Conservation (phyloP, 2,113 vertebrate genomes). For the Apteryx owenii region DNA sequence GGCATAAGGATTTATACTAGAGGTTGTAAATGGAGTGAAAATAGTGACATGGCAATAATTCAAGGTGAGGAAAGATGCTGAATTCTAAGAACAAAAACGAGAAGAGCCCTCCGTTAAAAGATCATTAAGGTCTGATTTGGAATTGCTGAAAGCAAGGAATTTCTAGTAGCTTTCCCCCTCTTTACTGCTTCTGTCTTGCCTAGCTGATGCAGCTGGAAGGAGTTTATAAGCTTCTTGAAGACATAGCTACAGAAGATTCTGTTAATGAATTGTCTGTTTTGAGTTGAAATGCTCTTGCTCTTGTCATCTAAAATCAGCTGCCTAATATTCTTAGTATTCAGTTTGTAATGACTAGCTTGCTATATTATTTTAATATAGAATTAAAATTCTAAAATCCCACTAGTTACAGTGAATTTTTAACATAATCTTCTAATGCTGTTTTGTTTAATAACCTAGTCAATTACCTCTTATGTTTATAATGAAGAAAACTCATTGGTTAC, state of each 20-base stretch:
- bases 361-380: neutral
- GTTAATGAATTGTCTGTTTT: neutral
- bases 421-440: neutral
- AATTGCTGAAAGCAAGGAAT: neutral
- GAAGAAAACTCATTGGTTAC: neutral
- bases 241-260: neutral
- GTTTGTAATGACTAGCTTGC: conserved; percentile 24
- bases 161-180: neutral
- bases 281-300: neutral
- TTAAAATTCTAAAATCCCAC: neutral
- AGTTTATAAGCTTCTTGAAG: neutral
- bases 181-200: neutral
- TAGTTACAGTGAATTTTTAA: neutral
- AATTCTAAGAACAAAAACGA: neutral
- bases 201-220: neutral
- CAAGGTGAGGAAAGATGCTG: neutral
- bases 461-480: neutral
- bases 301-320: conserved; percentile 12
- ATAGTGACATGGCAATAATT: neutral
- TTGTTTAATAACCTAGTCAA: neutral
- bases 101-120: neutral
- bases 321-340: neutral
- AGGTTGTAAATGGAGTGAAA: neutral
- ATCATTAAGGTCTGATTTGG: neutral
- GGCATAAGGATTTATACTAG: fast-evolving